Conservation (phyloP, 2,888 invertebrate species). For the Acleris emargana region DNA sequence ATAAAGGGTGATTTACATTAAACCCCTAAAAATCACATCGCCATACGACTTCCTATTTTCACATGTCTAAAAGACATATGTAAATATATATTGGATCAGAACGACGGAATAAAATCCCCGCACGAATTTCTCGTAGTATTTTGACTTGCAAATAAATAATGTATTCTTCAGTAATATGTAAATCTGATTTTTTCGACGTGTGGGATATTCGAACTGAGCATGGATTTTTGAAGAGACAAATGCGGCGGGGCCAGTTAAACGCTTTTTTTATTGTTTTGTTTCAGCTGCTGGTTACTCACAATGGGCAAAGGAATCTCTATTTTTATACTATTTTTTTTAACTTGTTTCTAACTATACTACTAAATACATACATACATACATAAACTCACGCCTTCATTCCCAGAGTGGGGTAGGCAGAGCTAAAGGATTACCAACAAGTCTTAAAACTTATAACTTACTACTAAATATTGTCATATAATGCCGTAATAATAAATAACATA, state of each 20-base stretch:
- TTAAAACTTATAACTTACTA: no score
- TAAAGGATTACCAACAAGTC: no score
- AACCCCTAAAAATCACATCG: not conserved
- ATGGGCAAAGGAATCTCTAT: no score
- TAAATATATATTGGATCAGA: slow-evolving; percentile 8
- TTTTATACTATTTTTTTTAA: no score
- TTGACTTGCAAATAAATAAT: slow-evolving; percentile 25
- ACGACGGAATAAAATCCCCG: slow-evolving; percentile 2
- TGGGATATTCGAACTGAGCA: slow-evolving; percentile 12
- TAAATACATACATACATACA: no score
- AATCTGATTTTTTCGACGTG: slow-evolving; percentile 18
- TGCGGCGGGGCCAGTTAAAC: not conserved
- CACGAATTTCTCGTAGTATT: slow-evolving; percentile 4
- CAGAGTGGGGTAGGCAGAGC: no score
- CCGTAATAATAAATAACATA: no score
- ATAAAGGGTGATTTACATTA: not conserved
- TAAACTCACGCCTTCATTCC: no score
- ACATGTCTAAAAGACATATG: slow-evolving; percentile 4
- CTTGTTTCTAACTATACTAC: no score
- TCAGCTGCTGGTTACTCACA: not conserved
- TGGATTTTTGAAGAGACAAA: slow-evolving; percentile 10
- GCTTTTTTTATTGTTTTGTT: not conserved
- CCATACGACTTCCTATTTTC: not conserved
- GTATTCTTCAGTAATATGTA: slow-evolving; percentile 22
- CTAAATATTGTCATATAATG: no score